Percentiles rank a stretch among this genome's conserved stretches.
Conservation (phyloP, 2,888 invertebrate species). For the Eustalomyia histrio region DNA sequence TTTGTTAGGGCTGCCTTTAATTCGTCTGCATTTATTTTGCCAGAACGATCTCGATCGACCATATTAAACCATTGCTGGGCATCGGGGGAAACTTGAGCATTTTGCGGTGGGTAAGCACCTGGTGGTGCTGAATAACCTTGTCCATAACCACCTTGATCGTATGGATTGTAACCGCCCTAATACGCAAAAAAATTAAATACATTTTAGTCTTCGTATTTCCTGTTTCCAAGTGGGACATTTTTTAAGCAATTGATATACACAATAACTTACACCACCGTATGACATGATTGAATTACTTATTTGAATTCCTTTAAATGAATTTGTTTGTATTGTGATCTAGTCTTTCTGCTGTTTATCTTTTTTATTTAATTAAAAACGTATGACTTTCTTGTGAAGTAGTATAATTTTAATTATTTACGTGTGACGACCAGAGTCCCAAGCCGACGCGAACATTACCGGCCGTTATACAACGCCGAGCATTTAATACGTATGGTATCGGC, state of each 20-base stretch:
- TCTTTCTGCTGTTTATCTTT: neutral
- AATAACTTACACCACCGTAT: slow-evolving; percentile 70
- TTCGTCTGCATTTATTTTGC: slow-evolving; percentile 88
- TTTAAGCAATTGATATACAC: neutral
- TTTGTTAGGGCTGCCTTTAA: slow-evolving; percentile 90
- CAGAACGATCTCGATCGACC: slow-evolving; percentile 91
- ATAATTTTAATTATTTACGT: slow-evolving; percentile 51
- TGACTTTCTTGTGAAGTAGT: slow-evolving; percentile 26
- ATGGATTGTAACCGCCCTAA: slow-evolving; percentile 65
- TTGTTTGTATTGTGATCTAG: neutral
- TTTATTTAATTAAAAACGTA: slow-evolving; percentile 28
- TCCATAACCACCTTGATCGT: slow-evolving; percentile 52
- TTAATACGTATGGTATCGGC: too few species aligned
- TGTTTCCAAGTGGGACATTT: neutral
- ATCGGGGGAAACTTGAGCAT: slow-evolving; percentile 84
- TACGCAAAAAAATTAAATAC: neutral
- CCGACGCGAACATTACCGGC: too few species aligned
- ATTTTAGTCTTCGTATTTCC: slow-evolving; percentile 10
- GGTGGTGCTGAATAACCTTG: slow-evolving; percentile 76
- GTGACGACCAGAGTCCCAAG: slow-evolving; percentile 12
- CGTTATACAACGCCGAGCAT: too few species aligned
- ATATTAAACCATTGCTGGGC: slow-evolving; percentile 91
- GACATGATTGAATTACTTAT: slow-evolving; percentile 68
- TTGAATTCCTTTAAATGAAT: neutral
- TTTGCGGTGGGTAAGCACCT: slow-evolving; percentile 78